Base-by-base conservation (phyloP, 2,888 invertebrate species). In the Salticus scenicus region DNA sequence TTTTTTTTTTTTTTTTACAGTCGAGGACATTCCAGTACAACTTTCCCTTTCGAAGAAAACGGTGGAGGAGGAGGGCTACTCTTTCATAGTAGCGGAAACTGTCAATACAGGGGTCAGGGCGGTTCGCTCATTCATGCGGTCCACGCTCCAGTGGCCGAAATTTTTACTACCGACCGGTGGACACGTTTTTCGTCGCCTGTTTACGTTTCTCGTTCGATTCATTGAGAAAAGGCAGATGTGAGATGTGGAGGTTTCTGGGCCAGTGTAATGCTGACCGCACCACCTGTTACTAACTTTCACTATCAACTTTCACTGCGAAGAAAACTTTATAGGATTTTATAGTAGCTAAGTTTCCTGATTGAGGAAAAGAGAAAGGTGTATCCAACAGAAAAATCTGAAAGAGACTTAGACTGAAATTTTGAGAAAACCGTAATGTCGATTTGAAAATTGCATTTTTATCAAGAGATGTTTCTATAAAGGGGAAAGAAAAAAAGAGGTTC, bases 111-210 rank as follows among this genome's bases (percentile, higher is more conserved):
- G 42, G 42, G 42, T 47, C 42, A 47, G 42, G 10, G 42, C 17
- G 42, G 42, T 47, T 10, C 42, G 17, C 17, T 17, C 42, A 47
- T 47, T 47, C 42, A 47, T 47, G 42, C 10, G 42, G 42, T 17
- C 42, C 42, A 47, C 42, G 42, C 42, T 47, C 42, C 42, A 47
- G 10, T 47, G 42, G 42, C 42, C 42, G 42, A 47, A 47, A 47
- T 47, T 47, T 47, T 47, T 47, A 47, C 42, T 17, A 14, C 42
- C 42, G 42, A 47, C 42, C 42, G 42, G 42, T 47, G 42, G 10
- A 14, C 17, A 47, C 37, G 37, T 37, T 37, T 10, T 37, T 37
- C 37, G 37, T 4, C 42, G 42, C 42, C 17, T 47, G 42, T 47
- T 47, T 47, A 47, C 42, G 14, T 47, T 47, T 10, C 10, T 17